Percentiles rank a stretch among this genome's conserved stretches.
These are phyloP conservation scores for Drosophila repletoides DNA, from an alignment of 1,140 invertebrate species.

Conservation along the genomic window DNA sequence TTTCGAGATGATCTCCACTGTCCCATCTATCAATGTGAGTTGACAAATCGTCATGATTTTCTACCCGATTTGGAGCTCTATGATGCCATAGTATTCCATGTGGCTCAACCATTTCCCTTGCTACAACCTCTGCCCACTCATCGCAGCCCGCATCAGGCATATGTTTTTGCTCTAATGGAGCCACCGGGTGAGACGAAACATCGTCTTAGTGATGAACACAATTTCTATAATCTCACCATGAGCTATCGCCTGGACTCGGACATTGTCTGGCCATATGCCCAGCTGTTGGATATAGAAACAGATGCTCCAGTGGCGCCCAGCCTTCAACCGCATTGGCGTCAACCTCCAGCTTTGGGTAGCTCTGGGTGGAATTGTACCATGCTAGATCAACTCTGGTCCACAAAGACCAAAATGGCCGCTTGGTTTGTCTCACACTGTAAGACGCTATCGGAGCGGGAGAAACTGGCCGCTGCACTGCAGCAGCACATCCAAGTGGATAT, in stretches of 20 bases:
- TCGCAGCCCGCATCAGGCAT: conserved; percentile 39
- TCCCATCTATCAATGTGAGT: conserved; percentile 59
- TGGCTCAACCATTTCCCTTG: conserved; percentile 58
- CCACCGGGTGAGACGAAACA: conserved; percentile 76
- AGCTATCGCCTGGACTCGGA: conserved; percentile 86
- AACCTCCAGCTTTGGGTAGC: neutral
- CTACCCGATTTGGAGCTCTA: conserved; percentile 66
- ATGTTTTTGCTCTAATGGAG: conserved; percentile 74
- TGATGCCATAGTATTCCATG: conserved; percentile 82
- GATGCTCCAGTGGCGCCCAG: conserved; percentile 56
- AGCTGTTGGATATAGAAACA: conserved; percentile 68
- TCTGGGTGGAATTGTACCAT: conserved; percentile 56
- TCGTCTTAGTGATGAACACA: conserved; percentile 45
- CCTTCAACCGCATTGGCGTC: conserved; percentile 43
- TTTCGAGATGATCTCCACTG: conserved; percentile 59
- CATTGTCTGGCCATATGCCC: conserved; percentile 85
- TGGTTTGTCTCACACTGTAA: conserved; percentile 87
- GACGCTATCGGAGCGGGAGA: conserved; percentile 83
- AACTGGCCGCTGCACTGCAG: conserved; percentile 83
- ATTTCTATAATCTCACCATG: conserved; percentile 85
- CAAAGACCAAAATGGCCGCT: conserved; percentile 83
- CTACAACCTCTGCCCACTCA: conserved; percentile 15
- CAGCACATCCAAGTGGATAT: conserved; percentile 85
- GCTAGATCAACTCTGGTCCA: conserved; percentile 64
- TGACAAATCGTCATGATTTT: conserved; percentile 62